Evolutionary conservation across 2,797 vertebrate species (phyloP), one percentile per base, ranked within the genome.

Genomic region (Enteromius thamalakanensis): DNA sequence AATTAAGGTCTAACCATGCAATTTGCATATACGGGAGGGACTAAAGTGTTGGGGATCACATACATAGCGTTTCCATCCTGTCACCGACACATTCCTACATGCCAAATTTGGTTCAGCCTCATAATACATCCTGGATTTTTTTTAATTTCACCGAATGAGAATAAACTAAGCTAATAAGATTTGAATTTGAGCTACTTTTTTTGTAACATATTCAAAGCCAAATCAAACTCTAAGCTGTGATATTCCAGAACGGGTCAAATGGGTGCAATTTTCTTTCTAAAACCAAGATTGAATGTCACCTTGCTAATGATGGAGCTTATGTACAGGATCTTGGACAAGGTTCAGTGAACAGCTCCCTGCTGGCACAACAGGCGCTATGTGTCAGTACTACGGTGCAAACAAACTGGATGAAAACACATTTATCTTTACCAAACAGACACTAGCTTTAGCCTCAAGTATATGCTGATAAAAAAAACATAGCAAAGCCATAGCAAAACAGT

Each of bases 311-410:
- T 69, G 47, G 58, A 81, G 40, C 62, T 77, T 51, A 71, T 62
- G 23, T 15, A 49, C 58, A 60, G 26, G 79, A 81, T 81, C 53
- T 74, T 80, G 68, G 79, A 80, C 26, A 40, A 32, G 82, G 26
- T 55, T 53, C 55, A 67, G 34, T 51, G 26, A 21, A 64, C 5
- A 1, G 34, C 53, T 76, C 68, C 74, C 40, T 68, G 72, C 74
- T 84, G 51, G 45, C 69, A 79, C 75, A 84, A 84, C 82, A 79
- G 74, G 15, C 42, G 45, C 21, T 40, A 8, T 64, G 37, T 76
- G 67, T 69, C 42, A 23, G 53, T 62, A 83, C 76, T 80, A 60
- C 21, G 62, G 60, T 79, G 74, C 75, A 81, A 81, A 84, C 79
- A 82, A 70, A n/a, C 14, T 37, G 40, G 14, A 68, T 60, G 60